These are phyloP conservation scores for Atrina japonica DNA, from an alignment of 2,888 invertebrate genomes.

Conservation along the genomic window DNA sequence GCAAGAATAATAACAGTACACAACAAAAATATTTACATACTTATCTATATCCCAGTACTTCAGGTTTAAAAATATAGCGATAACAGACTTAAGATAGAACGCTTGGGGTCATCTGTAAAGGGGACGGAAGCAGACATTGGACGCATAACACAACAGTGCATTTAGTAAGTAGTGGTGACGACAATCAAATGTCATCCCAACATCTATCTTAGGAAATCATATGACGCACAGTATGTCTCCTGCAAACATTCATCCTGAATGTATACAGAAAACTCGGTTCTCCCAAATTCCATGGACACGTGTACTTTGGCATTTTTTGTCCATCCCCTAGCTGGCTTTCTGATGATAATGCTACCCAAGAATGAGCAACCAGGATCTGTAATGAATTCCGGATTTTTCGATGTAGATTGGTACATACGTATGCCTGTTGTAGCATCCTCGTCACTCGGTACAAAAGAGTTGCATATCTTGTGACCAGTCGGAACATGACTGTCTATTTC, in stretches of 20 bases:
- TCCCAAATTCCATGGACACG: constrained; percentile 23
- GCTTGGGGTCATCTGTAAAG: too few species aligned
- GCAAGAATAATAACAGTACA: too few species aligned
- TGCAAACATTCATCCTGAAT: constrained; percentile 18
- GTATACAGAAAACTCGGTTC: constrained; percentile 18
- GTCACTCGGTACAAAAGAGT: constrained; percentile 26
- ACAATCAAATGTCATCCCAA: too few species aligned
- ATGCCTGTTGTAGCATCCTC: constrained; percentile 31
- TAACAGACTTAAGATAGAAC: too few species aligned
- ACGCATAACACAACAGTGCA: too few species aligned
- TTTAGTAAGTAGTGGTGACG: too few species aligned
- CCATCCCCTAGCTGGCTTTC: constrained; percentile 22
- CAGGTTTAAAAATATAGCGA: too few species aligned
- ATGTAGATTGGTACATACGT: constrained; percentile 40
- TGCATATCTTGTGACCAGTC: constrained; percentile 25
- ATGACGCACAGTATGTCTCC: constrained; percentile 20
- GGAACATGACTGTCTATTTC: constrained; percentile 39
- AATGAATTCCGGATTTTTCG: constrained; percentile 37
- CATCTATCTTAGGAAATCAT: constrained; percentile 17
- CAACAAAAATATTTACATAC: too few species aligned
- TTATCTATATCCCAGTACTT: too few species aligned
- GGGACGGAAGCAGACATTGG: too few species aligned
- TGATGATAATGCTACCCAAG: constrained; percentile 9
- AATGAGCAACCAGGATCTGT: constrained; percentile 24
- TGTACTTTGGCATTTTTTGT: neutral